phyloP scores from a whole-genome alignment of 2,797 vertebrate species.

The Diplodus sargus region DNA sequence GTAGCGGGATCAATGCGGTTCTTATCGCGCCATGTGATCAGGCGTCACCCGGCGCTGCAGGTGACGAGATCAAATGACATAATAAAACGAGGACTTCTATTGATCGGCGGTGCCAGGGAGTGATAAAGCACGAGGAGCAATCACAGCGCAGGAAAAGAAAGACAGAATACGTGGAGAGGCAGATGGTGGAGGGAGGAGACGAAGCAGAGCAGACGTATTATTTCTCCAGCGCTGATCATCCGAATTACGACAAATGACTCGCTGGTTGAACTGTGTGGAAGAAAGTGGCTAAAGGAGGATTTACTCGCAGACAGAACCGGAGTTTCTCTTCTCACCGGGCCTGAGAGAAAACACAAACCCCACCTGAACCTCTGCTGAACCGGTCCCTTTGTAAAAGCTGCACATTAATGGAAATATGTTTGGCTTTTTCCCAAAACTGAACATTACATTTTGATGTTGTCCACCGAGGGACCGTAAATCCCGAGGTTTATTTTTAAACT shows the following conservation, averaged over 20 bases:
- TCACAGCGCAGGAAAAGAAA: constrained; percentile 42
- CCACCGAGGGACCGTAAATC: background rate
- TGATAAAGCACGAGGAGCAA: constrained; percentile 73
- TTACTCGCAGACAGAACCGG: constrained; percentile 37
- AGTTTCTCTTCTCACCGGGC: constrained; percentile 22
- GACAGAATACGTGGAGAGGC: constrained; percentile 40
- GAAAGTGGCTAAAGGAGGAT: constrained; percentile 44
- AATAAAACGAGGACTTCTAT: constrained; percentile 79
- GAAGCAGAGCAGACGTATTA: constrained; percentile 46
- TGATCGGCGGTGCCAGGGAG: constrained; percentile 68
- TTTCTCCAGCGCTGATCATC: constrained; percentile 56
- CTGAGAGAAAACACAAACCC: background rate
- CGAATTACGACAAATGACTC: constrained; percentile 66
- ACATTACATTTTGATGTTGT: background rate
- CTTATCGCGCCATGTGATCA: constrained; percentile 77
- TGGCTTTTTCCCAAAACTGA: constrained; percentile 7
- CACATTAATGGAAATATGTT: constrained; percentile 31
- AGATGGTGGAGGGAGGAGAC: constrained; percentile 46
- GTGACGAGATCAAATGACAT: constrained; percentile 82
- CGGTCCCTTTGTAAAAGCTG: constrained; percentile 6
- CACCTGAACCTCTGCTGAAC: constrained; percentile 7
- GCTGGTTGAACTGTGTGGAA: constrained; percentile 30
- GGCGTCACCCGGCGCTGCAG: constrained; percentile 71
- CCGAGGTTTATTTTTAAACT: constrained; percentile 31
- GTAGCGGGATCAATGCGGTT: constrained; percentile 67